Percentiles rank a stretch among this genome's conserved stretches.
Evolutionary conservation across 2,797 vertebrate species (phyloP).

Genomic region (Capromys pilorides): DNA sequence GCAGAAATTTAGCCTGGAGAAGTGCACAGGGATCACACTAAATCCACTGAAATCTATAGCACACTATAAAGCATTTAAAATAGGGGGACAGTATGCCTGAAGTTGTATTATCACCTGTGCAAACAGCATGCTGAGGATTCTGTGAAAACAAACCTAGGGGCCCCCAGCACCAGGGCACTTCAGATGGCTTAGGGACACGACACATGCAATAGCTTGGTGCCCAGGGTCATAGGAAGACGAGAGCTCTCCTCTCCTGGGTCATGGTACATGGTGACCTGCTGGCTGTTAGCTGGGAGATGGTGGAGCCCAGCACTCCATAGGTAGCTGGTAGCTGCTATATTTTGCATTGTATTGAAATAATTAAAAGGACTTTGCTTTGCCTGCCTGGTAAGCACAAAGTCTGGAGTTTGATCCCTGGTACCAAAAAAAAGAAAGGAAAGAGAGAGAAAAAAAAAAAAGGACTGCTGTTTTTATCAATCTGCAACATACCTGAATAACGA

Average conservation of each 20-base stretch:
- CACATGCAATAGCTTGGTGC: not conserved
- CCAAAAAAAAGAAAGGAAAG: no score
- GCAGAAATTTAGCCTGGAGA: not conserved
- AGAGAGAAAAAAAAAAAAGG: not conserved
- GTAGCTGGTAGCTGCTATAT: not conserved
- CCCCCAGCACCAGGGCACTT: not conserved
- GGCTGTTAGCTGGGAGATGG: not conserved
- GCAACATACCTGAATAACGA: no score
- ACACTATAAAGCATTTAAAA: slow-evolving; percentile 27
- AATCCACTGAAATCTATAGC: not conserved
- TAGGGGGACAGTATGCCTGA: not conserved
- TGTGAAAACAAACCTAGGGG: slow-evolving; percentile 6
- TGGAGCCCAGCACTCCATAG: not conserved
- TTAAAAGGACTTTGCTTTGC: not conserved
- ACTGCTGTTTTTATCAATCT: not conserved
- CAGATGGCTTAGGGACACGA: not conserved
- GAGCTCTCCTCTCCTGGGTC: not conserved
- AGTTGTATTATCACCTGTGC: not conserved
- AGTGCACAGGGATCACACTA: not conserved
- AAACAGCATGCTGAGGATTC: not conserved
- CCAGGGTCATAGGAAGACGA: not conserved
- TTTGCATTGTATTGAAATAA: not conserved
- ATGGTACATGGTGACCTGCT: not conserved
- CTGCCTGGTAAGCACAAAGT: no score
- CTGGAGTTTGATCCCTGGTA: no score